Base-by-base conservation (phyloP, 2,113 vertebrate genomes). In the Chloropsis cyanopogon region DNA sequence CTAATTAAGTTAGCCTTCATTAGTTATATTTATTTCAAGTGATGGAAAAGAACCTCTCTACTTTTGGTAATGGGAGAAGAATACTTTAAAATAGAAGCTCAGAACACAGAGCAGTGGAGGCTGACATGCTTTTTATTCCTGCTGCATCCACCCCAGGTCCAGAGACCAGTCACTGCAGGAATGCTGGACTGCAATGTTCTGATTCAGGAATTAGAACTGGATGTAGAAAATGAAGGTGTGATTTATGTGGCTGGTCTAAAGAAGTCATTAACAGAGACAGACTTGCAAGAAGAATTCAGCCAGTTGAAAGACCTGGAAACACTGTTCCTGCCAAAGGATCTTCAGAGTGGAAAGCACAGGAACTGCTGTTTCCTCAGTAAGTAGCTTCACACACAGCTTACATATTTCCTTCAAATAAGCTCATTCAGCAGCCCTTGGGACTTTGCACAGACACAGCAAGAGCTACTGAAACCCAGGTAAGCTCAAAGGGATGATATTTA, bases 321-420 rank as follows among this genome's bases (percentile, higher is more conserved):
- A 23, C 22, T 99, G 66, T 81, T 98, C 71, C 89, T 98, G 69
- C 97, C 98, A 19, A 97, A 90, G 73, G 97, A 97, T 90, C 87
- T 86, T 52, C 72, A 83, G 86, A 97, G 37, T 60, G 97, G 97
- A 95, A 98, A 97, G 92, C 60, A 64, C 35, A 83, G 93, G 79
- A 97, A 86, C 81, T 98, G 98, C 71, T 98, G 98, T 24, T 98
- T 97, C 93, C 97, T 99, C 91, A 97, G 99, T 99, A 95, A 98
- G 98, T 98, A 86, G 7, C 88, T 75, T 83, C 29, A 47, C 41
- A 68, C 33, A 35, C 13, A 31, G 60, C 47, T 72, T 39, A 47
- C 39, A 35, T 59, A 13, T 79, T 88, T 84, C 79, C 76, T 81
- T 93, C 88, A 68, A 20, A 21, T 25, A 24, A 76, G 57, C 20